phyloP scores from a whole-genome alignment of 1,140 invertebrate genomes.

The Drosophila orena region DNA sequence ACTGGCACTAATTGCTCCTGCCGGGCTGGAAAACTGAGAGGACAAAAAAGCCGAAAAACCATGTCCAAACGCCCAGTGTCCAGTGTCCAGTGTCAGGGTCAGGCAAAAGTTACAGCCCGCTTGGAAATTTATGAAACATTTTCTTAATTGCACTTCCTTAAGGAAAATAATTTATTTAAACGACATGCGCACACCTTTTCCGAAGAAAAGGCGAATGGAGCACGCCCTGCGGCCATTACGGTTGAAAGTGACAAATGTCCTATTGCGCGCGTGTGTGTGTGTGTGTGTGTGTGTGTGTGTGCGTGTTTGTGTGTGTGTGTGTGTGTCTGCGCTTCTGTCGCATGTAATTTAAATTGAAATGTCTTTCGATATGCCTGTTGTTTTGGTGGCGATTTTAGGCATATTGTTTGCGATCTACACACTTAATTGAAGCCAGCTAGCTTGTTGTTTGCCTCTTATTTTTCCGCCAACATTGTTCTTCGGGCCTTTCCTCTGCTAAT shows the following conservation, averaged over 20 bases:
- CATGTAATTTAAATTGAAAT: conserved; percentile 61
- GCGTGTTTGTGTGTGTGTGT: not conserved
- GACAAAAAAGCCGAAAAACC: conserved; percentile 6
- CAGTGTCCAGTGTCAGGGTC: conserved; percentile 49
- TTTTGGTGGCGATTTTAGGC: not conserved
- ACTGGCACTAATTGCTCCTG: conserved; percentile 37
- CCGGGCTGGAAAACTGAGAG: conserved; percentile 18
- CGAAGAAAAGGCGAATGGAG: not conserved
- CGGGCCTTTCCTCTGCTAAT: conserved; percentile 42
- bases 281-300: not conserved
- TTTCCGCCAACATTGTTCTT: conserved; percentile 15
- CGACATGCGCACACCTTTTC: conserved; percentile 77
- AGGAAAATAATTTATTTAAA: conserved; percentile 85
- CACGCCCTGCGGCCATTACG: conserved; percentile 9
- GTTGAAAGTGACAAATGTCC: conserved; percentile 45
- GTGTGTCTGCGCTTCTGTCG: not conserved
- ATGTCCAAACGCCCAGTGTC: conserved; percentile 29
- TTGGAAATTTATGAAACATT: conserved; percentile 83
- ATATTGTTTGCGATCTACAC: conserved; percentile 1
- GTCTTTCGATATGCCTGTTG: conserved; percentile 40
- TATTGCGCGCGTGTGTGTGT: not conserved
- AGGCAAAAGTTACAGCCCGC: conserved; percentile 60
- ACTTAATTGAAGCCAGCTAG: conserved; percentile 24
- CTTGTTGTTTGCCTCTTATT: conserved; percentile 12
- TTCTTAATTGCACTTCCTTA: conserved; percentile 84